Percentiles rank a stretch among this genome's conserved stretches.
These are phyloP conservation scores for Ceratosolen solmsi DNA, from an alignment of 1,140 invertebrate genomes.

Conservation along the genomic window DNA sequence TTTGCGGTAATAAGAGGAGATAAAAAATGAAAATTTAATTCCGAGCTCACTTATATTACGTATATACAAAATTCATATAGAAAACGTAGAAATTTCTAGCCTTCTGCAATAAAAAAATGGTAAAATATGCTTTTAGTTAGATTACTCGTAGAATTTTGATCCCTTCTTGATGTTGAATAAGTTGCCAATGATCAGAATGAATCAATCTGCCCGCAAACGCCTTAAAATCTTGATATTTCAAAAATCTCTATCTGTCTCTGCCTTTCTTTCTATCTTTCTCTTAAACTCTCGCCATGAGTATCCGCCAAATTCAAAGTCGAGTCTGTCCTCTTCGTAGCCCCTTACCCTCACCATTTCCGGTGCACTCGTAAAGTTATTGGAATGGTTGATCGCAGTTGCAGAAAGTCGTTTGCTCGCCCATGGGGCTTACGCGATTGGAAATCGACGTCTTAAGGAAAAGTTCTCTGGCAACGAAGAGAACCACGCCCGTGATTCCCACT, in stretches of 20 bases:
- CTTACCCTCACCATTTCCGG: neutral
- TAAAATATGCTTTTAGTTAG: too few species aligned
- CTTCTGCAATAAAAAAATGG: too few species aligned
- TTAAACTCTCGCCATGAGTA: neutral
- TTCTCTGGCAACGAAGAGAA: neutral
- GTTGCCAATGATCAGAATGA: conserved; percentile 15
- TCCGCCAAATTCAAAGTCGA: neutral
- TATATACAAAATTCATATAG: too few species aligned
- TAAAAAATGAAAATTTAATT: too few species aligned
- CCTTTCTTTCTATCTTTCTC: neutral
- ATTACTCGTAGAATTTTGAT: too few species aligned
- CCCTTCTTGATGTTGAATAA: neutral
- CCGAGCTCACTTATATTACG: too few species aligned
- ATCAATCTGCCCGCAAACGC: conserved; percentile 25
- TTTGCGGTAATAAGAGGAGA: too few species aligned
- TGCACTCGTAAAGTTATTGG: conserved; percentile 41
- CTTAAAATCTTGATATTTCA: neutral
- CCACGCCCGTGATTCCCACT: conserved; percentile 9
- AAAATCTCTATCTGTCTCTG: conserved; percentile 15
- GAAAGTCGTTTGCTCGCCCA: conserved; percentile 40
- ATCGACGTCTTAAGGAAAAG: conserved; percentile 44
- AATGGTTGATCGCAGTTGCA: conserved; percentile 41
- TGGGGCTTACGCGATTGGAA: conserved; percentile 42
- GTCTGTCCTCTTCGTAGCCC: neutral
- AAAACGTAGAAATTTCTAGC: too few species aligned